These are phyloP conservation scores for Alouatta palliata DNA, from an alignment of 2,113 vertebrate genomes.

Conservation along the genomic window DNA sequence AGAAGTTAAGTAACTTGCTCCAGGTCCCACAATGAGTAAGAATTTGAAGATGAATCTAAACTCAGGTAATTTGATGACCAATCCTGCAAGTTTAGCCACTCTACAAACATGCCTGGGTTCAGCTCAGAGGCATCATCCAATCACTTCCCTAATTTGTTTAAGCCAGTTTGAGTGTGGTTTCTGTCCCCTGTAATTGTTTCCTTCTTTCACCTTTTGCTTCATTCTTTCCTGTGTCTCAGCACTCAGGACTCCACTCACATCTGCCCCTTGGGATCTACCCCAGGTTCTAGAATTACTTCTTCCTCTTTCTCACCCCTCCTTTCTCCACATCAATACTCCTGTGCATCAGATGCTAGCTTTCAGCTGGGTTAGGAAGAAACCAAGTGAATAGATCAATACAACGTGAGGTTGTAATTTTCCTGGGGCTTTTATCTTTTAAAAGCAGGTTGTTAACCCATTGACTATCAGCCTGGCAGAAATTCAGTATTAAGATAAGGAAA, in stretches of 20 bases:
- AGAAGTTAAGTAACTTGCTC: background rate
- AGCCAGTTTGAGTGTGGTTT: background rate
- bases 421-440: slow-evolving; percentile 43
- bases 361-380: slow-evolving; percentile 16
- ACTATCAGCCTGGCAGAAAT: background rate
- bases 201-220: background rate
- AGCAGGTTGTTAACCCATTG: background rate
- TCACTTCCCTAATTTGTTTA: background rate
- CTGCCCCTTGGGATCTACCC: background rate
- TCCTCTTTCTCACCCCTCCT: background rate
- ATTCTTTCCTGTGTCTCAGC: background rate
- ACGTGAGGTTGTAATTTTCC: slow-evolving; percentile 47
- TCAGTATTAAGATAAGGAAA: background rate
- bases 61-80: background rate
- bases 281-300: background rate
- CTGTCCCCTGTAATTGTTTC: background rate
- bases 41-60: background rate
- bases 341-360: background rate
- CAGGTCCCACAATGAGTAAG: background rate
- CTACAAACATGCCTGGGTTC: background rate
- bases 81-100: background rate
- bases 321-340: background rate
- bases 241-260: background rate
- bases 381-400: slow-evolving; percentile 48
- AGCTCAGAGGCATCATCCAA: background rate